Percentiles rank a stretch among this genome's conserved stretches.
These are phyloP conservation scores for Ellobius talpinus DNA, from an alignment of 2,113 vertebrate genomes.

Conservation along the genomic window DNA sequence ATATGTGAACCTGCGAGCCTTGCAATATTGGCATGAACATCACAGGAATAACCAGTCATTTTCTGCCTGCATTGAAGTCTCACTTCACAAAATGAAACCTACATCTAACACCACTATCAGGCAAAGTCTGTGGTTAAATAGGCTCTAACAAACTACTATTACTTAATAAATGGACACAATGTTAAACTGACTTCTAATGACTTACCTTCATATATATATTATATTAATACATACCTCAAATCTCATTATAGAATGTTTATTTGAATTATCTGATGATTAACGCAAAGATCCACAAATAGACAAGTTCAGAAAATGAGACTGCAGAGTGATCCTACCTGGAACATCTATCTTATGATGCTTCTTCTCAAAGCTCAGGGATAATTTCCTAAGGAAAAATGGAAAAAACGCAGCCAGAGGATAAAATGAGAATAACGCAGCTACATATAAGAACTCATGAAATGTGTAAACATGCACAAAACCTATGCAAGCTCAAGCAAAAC, in stretches of 20 bases:
- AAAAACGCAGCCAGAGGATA: neutral
- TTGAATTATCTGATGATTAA: neutral
- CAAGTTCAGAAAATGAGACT: neutral
- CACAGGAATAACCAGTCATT: neutral
- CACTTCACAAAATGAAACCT: neutral
- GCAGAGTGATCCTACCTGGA: neutral
- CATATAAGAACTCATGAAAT: neutral
- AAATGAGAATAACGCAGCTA: neutral
- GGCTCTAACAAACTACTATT: neutral
- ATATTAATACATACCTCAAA: neutral
- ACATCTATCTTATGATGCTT: neutral
- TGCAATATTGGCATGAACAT: neutral
- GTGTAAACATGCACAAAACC: neutral
- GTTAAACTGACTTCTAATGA: neutral
- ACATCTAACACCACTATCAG: neutral
- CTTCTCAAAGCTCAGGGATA: neutral
- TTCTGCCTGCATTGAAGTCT: neutral
- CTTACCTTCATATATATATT: neutral
- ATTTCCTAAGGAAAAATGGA: neutral
- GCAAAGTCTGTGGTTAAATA: neutral
- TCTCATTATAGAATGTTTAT: neutral
- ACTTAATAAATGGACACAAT: neutral
- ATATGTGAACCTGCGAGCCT: neutral
- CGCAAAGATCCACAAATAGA: neutral
- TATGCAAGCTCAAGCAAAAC: neutral